Base-by-base conservation (phyloP, 2,888 invertebrate genomes). In the Pollenia griseotomentosa region DNA sequence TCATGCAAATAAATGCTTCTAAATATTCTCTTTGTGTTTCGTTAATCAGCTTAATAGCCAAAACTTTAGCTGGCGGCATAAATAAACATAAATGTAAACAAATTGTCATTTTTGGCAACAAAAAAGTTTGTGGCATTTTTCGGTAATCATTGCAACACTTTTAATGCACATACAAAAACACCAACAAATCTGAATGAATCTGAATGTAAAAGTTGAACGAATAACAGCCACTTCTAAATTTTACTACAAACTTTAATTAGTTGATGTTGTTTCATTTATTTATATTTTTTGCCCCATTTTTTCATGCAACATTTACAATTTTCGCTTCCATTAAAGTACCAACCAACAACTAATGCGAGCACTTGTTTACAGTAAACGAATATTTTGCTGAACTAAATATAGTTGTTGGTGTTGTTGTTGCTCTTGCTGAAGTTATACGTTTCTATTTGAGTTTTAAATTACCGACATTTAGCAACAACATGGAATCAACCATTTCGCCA, bases 181-280 rank as follows among this genome's bases (percentile, higher is more conserved):
- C 53, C 11, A 51, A 10, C 11, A 57, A 71, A n/a, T 55, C 40
- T 4, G 48, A 16, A 23, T 14, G 8, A 73, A 73, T 23, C 46
- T 59, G 12, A 6, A 4, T 33, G 12, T 48, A 16, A 1, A 51
- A 82, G 59, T 70, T 70, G 12, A 70, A 40, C 42, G 42, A 44
- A 68, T 19, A 63, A 61, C 53, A 75, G 57, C 82, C 65, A 55
- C 85, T 63, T 71, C 73, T 55, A 51, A 61, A 79, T 65, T 78
- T 78, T 66, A 42, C 66, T 70, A 78, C 51, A 65, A 86, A 86
- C 83, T 79, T 86, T 86, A 86, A 86, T 86, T 83, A 86, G 86
- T 86, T 83, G 68, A 70, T 79, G 83, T 79, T 51, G 63, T 70
- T 63, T 51, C 3, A 46, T 6, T 78, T 57, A 48, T 33, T 11